These are phyloP conservation scores for Brachionus calyciflorus DNA, from an alignment of 1,140 invertebrate species.

Conservation along the genomic window DNA sequence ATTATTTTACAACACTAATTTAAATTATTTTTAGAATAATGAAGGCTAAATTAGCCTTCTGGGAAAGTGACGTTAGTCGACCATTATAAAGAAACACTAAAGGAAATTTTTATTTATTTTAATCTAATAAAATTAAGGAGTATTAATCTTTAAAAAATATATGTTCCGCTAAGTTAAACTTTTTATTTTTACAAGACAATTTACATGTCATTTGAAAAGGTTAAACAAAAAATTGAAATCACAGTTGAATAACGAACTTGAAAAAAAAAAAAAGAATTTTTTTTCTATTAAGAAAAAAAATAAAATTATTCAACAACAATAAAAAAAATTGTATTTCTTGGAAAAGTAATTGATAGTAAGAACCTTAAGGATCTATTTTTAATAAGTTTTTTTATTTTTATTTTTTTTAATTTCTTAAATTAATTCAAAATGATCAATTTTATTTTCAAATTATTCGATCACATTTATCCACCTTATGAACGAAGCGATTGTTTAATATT, in stretches of 20 bases:
- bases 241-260: not conserved
- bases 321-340: constrained; percentile 4
- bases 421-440: not conserved
- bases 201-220: constrained; percentile 26
- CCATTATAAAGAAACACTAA: no score
- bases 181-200: constrained; percentile 14
- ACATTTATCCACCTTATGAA: not conserved
- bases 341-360: not conserved
- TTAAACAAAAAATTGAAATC: not conserved
- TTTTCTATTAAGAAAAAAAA: no score
- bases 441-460: not conserved
- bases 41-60: no score
- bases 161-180: not conserved
- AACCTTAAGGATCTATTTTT: not conserved
- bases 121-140: no score
- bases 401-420: no score
- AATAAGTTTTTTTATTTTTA: not conserved
- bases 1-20: no score
- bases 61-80: no score
- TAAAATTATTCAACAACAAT: constrained; percentile 37
- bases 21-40: no score
- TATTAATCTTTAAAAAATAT: no score
- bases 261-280: no score
- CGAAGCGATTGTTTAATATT: no score
- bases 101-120: no score